These are phyloP conservation scores for Melospiza melodia DNA, from an alignment of 2,113 vertebrate genomes.

Conservation along the genomic window DNA sequence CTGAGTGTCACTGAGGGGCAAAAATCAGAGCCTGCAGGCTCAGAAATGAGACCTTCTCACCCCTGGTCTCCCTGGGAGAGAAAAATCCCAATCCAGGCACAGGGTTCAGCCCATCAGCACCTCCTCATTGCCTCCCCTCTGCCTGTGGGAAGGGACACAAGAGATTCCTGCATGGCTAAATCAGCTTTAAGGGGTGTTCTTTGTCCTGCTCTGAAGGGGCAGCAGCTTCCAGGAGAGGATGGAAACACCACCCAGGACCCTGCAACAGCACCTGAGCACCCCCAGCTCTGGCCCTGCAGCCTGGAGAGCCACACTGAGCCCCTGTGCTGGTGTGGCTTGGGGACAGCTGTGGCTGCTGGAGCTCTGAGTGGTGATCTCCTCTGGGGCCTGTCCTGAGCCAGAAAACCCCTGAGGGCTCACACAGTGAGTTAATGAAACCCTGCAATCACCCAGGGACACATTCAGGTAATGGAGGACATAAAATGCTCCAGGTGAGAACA, in stretches of 20 bases:
- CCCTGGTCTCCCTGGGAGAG: rapidly evolving
- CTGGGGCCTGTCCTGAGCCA: not conserved
- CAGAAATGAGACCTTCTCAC: not conserved
- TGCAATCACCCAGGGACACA: not conserved
- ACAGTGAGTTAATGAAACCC: not conserved
- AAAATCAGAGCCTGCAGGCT: not conserved
- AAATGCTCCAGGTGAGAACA: not conserved
- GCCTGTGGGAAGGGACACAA: not conserved
- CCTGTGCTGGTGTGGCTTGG: not conserved
- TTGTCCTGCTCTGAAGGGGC: not conserved
- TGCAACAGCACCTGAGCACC: rapidly evolving
- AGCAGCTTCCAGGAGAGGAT: not conserved
- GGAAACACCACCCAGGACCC: not conserved
- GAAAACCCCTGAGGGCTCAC: not conserved
- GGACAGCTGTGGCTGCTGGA: not conserved
- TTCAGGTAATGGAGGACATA: not conserved
- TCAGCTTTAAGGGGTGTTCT: not conserved
- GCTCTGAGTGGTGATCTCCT: not conserved
- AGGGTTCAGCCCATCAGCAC: too few species aligned
- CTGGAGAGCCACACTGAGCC: not conserved
- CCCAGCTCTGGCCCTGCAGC: not conserved
- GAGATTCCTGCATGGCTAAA: not conserved
- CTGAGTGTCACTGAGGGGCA: not conserved
- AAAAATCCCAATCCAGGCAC: rapidly evolving
- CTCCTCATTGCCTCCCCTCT: not conserved